Percentiles rank a stretch among this genome's conserved stretches.
phyloP scores from a whole-genome alignment of 1,140 invertebrate genomes.

The Drosophila tristis region DNA sequence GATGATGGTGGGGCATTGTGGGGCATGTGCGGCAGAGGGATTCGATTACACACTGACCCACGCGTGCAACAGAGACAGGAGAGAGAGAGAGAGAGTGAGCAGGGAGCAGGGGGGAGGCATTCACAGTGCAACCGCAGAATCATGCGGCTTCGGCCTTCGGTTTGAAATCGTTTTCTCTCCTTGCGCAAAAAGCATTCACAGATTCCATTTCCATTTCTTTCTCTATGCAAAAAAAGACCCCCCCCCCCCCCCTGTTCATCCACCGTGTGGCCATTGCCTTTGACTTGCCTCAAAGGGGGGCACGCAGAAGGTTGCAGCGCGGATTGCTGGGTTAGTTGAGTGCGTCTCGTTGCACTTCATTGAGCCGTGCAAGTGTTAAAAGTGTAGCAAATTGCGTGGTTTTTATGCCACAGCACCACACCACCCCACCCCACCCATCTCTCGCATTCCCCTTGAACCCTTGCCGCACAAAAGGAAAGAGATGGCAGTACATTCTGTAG shows the following conservation, averaged over 20 bases:
- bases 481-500: neutral
- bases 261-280: slow-evolving; percentile 46
- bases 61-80: slow-evolving; percentile 9
- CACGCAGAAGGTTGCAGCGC: slow-evolving; percentile 5
- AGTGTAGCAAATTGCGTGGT: slow-evolving; percentile 79
- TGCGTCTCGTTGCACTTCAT: slow-evolving; percentile 76
- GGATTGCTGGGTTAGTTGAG: slow-evolving; percentile 42
- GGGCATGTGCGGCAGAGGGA: slow-evolving; percentile 50
- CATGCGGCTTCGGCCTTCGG: slow-evolving; percentile 54
- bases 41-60: slow-evolving; percentile 73
- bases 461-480: neutral
- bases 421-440: no score
- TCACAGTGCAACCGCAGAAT: slow-evolving; percentile 48
- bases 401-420: slow-evolving; percentile 46
- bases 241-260: neutral
- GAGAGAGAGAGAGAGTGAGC: neutral
- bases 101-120: neutral
- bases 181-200: slow-evolving; percentile 47
- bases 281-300: slow-evolving; percentile 38
- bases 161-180: slow-evolving; percentile 52
- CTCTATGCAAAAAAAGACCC: no score
- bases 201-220: slow-evolving; percentile 32
- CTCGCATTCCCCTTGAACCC: no score
- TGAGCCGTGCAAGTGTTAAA: slow-evolving; percentile 80
- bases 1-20: neutral